Evolutionary conservation across 2,888 invertebrate species (phyloP), one percentile per base, ranked within the genome.

Genomic region (Habroteleia sp.): DNA sequence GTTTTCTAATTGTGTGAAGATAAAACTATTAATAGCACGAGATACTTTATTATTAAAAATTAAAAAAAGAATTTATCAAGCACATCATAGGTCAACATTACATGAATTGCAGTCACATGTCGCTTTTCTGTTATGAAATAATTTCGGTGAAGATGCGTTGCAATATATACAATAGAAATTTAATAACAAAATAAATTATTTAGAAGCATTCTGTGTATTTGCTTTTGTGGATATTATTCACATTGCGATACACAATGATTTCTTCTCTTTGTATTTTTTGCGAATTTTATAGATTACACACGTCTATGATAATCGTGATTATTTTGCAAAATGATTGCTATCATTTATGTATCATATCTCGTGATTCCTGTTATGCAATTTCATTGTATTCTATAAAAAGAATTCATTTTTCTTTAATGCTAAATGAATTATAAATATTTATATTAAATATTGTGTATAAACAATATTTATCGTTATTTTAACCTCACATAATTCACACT

Each of bases 11-110:
- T 48, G 31, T 31, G 20, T 11, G 17, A 23, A 46, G 37, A 56
- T 39, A 66, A 65, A 33, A 66, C 56, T 65, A 63, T 63, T 63
- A 65, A 54, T 54, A 65, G 16, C 27, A 3, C 33, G 13, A 3
- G 16, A 60, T 11, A 42, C 11, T 27, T 39, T 7, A 33, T 31
- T 39, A 23, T 31, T 50, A 50, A 16, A 16, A 35, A 10, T 13
- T 27, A 11, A 31, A 33, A 58, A 46, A 46, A 25, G 8, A 35
- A 6, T 35, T 35, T 48, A 48, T 48, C 62, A 13, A n/a, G 8
- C 11, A n/a, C 3, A 11, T 10, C n/a, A 16, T 39, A n/a, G n/a
- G n/a, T n/a, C n/a, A n/a, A n/a, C n/a, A n/a, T n/a, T n/a, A n/a
- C n/a, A n/a, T n/a, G n/a, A n/a, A n/a, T n/a, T n/a, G n/a, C n/a